Base-by-base conservation (phyloP, 2,113 vertebrate species). In the Lepus timidus region DNA sequence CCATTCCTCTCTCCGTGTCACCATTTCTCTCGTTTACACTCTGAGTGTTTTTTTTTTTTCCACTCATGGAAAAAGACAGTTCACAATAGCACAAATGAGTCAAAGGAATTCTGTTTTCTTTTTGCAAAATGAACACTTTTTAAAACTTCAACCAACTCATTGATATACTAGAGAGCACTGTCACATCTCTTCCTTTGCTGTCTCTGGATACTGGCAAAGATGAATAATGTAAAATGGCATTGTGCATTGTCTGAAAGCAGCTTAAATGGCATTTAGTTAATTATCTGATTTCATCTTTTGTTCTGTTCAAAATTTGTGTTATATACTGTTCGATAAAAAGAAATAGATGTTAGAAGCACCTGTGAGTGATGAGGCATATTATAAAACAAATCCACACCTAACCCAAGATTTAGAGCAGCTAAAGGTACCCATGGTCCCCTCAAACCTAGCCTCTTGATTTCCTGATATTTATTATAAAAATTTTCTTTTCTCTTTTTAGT, bases 71-170 rank as follows among this genome's bases (percentile, higher is more conserved):
- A n/a, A 58, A 80, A 68, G 61, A 49, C 67, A 44, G 82, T 31
- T 94, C 68, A 70, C 31, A 94, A 74, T 25, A 87, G 79, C 64
- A 82, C 55, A 75, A 62, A 62, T 74, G 61, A 12, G 17, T 87
- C 22, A 33, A 84, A 39, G 68, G 22, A 92, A 85, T 90, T 85
- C 33, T 90, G 49, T 93, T 94, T 85, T 27, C 20, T 68, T 88
- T 76, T 85, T 81, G 22, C n/a, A 52, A 4, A 6, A 88, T 52
- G 79, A 64, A 52, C 9, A 20, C 94, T 97, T 94, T 65, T 44
- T 44, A 44, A 44, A 44, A 79, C 71, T 95, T 90, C 49, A 79
- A 55, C 58, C 23, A 25, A 22, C 33, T 90, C 11, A 70, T 44
- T 96, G 44, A 27, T 62, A 55, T 25, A 23, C 33, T 36, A 25